Evolutionary conservation across 64 coral and sea anemone genomes (phyloP), one percentile per base, ranked within the genome.

Genomic region (Stylophora pistillata): DNA sequence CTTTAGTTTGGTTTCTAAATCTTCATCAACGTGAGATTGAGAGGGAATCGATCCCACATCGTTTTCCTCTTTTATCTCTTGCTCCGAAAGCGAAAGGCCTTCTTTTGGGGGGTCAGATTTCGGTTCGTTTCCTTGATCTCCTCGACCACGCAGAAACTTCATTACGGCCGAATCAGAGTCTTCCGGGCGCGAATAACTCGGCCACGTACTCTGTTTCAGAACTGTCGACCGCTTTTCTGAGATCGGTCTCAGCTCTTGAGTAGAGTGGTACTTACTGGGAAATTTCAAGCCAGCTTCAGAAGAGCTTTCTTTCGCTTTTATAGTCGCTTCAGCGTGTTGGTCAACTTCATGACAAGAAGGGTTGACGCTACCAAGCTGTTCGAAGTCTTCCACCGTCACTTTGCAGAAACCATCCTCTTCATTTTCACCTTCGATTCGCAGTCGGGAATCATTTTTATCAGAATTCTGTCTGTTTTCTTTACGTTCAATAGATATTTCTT

Each of bases 401-500:
- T 68, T 53, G 15, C 7, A 73, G 33, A 63, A 85, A 0, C 32
- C 32, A 23, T 74, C 52, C 21, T 87, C 21, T 72, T 81, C 82
- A 63, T n/a, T 28, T 27, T 88, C 86, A 1, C 60, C 10, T 15
- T 47, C 61, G 47, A 68, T 68, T 26, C 26, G 5, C 26, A 26
- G 21, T 7, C 64, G 64, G 5, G 12, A 4, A 26, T 74, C 57
- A 18, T 82, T 85, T 82, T 87, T 58, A 90, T 59, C 56, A 34
- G 57, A 29, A 29, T 29, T 56, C 79, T 79, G 23, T 29, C 31
- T 88, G 32, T 78, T 85, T 65, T 77, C 90, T 79, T 93, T 90
- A n/a, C 95, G 95, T 27, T 93, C 91, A 37, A 97, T 97, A 29
- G 65, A 92, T 37, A 97, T 97, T 77, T 97, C 95, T 80, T 97